Conservation (phyloP, 2,113 vertebrate genomes). For the Antigone vipio region DNA sequence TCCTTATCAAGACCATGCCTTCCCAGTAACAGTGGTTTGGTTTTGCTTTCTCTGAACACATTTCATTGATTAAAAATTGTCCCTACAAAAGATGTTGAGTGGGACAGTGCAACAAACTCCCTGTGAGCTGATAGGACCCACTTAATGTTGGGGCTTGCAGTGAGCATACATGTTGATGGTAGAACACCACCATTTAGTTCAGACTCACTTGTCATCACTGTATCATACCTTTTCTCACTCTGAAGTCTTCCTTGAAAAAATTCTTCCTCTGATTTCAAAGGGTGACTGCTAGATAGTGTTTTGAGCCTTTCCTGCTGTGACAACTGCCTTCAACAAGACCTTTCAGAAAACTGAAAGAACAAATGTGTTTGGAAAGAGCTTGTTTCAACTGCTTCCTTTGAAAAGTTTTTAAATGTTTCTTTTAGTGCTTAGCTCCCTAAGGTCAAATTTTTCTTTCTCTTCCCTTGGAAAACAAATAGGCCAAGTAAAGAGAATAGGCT, state of each 20-base stretch:
- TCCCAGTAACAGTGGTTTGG: background rate
- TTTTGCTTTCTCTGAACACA: background rate
- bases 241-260: background rate
- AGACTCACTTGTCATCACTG: background rate
- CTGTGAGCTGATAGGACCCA: background rate
- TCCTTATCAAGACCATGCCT: background rate
- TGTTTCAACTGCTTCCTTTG: background rate
- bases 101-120: background rate
- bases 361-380: background rate
- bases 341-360: background rate
- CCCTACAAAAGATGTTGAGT: background rate
- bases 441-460: background rate
- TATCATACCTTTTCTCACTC: background rate
- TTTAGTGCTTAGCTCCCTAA: background rate
- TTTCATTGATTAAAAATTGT: background rate
- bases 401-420: background rate
- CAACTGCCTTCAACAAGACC: background rate
- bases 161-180: background rate
- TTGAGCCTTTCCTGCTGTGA: background rate
- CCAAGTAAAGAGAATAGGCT: background rate
- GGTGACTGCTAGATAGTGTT: background rate
- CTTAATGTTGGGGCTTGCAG: background rate
- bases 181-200: background rate
- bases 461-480: background rate
- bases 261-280: background rate